Base-by-base conservation (phyloP, 2,888 invertebrate genomes). In the Pseudococcus longispinus region DNA sequence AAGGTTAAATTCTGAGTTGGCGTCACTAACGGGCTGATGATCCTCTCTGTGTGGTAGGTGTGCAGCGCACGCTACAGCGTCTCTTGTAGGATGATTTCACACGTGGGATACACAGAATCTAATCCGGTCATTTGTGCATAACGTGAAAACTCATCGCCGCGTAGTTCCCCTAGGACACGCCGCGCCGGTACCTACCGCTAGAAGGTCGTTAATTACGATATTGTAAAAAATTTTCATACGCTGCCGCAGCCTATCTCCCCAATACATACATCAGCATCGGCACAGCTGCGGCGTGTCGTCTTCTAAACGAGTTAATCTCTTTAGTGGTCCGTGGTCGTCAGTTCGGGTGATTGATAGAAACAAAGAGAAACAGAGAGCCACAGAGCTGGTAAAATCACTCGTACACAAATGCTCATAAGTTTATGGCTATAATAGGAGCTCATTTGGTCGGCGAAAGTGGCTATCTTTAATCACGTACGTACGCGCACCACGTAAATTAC, bases 1-100 rank as follows among this genome's bases (percentile, higher is more conserved):
- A 80, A 80, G 77, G 77, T 80, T 80, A 80, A 80, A 80, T 42
- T 80, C 20, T 42, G 77, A 80, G 77, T 80, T 80, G 77, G 77
- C 77, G 77, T 80, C 77, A 20, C 29, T 80, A 80, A 37, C 77
- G 70, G 77, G 37, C 77, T 32, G 77, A 80, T 80, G 77, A 80
- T 80, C 77, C 42, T 80, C 42, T 42, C 11, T 11, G 20, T 80
- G 42, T 80, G 26, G 70, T 32, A 26, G 77, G 32, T 42, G 77
- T 42, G 9, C 60, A 55, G 2, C 60, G 60, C 2, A 23, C 23
- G n/a, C 4, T n/a, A 37, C 20, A 3, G 42, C n/a, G 77, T 42
- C 42, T 20, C 3, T 80, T 29, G 42, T 80, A 80, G 42, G 77
- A 80, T 80, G 77, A 42, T 42, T 42, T 80, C 77, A 80, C 77